Base-by-base conservation (phyloP, 2,888 invertebrate species). In the Dasysyrphus tricinctus region DNA sequence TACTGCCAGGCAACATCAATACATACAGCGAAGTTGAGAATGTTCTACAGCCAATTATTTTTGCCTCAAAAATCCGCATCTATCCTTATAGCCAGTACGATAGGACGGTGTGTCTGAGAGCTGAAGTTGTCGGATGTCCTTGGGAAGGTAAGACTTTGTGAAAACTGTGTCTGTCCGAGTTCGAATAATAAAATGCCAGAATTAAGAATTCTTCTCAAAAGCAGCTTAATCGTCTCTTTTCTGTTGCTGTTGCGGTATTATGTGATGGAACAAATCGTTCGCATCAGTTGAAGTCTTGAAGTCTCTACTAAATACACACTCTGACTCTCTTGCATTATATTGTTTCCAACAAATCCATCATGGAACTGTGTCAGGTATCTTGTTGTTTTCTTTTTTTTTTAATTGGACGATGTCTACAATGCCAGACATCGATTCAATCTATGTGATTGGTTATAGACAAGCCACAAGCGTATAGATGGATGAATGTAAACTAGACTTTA, bases 101-200 rank as follows among this genome's bases (percentile, higher is more conserved):
- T 88, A 94, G 97, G 84, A 97, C 96, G 5, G 96, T 97, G 87
- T 97, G 97, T 91, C 94, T 97, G 94, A 93, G 97, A 88, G 95
- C 97, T 67, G 97, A 97, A 93, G 93, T 97, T 88, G 94, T 96
- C 88, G 97, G 97, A 79, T 97, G 97, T 92, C 93, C 93, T 88
- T 97, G 96, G 94, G 94, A 94, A 93, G 96, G 97, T 96, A 92
- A 94, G 94, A 93, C 47, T 19, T 49, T 47, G 2, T 44, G 16
- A 59, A 37, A 39, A 59, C 19, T 61, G 39, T 19, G 9, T 39
- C 14, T 54, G 37, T 72, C 54, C 65, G 51, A 54, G 49, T 69
- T 59, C 29, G 37, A 44, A 39, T 72, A 51, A 63, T 42, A 54
- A 32, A 75, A 75, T 54, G 19, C 34, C 6, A 49, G 49, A 49